phyloP scores from a whole-genome alignment of 2,797 vertebrate species.

The Myotis pilosus region DNA sequence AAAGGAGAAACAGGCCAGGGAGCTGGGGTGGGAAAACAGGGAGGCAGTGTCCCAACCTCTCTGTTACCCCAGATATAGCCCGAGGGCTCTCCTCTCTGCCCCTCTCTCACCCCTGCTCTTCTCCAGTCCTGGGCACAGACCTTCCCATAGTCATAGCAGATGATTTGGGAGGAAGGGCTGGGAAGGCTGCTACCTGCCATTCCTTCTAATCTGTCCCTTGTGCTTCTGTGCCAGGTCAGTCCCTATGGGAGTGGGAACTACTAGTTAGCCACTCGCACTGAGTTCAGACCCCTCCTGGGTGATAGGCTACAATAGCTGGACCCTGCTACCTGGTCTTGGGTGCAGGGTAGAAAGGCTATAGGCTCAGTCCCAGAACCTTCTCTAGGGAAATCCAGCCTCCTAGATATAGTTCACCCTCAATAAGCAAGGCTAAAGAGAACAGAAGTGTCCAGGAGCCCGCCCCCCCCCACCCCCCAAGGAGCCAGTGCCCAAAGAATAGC shows the following conservation, averaged over 20 bases:
- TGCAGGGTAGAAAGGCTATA: not conserved
- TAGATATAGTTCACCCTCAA: not conserved
- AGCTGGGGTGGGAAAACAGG: constrained; percentile 50
- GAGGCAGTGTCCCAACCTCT: constrained; percentile 60
- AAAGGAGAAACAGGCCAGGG: constrained; percentile 75
- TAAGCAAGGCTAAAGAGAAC: not conserved
- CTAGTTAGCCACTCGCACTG: not conserved
- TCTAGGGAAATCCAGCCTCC: constrained; percentile 18
- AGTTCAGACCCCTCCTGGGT: constrained; percentile 3
- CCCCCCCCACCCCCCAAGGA: not conserved
- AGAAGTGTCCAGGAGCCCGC: not conserved
- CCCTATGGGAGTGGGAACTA: constrained; percentile 12
- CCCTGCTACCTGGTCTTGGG: not conserved
- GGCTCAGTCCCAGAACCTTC: not conserved
- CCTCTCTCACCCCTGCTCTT: constrained; percentile 65
- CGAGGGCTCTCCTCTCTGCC: constrained; percentile 61
- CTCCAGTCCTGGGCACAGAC: constrained; percentile 72
- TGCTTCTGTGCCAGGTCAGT: not conserved
- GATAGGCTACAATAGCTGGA: not conserved
- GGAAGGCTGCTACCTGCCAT: not conserved
- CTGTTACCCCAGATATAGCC: constrained; percentile 62
- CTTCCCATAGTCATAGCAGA: constrained; percentile 41
- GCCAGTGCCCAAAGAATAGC: not conserved
- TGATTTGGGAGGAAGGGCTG: not conserved
- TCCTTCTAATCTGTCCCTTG: constrained; percentile 26